phyloP scores from a whole-genome alignment of 2,113 vertebrate species.

The Pseudorasbora parva region DNA sequence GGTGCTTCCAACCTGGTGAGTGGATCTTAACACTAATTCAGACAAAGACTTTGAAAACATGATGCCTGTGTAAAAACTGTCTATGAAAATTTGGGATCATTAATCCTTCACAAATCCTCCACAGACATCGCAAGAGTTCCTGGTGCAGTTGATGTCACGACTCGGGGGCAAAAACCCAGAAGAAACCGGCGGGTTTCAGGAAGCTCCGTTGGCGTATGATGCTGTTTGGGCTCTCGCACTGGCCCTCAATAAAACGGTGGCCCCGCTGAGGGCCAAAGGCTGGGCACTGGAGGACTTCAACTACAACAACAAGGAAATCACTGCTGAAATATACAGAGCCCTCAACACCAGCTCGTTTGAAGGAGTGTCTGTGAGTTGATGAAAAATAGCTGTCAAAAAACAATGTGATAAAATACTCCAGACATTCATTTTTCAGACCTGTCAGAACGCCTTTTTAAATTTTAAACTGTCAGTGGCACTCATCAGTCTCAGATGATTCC shows the following conservation, averaged over 20 bases:
- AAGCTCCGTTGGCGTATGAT: slow-evolving; percentile 92
- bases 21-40: not conserved
- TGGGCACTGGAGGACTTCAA: slow-evolving; percentile 92
- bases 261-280: slow-evolving; percentile 82
- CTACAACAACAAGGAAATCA: slow-evolving; percentile 95
- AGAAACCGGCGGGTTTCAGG: slow-evolving; percentile 93
- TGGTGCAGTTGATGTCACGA: slow-evolving; percentile 87
- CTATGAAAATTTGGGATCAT: not conserved
- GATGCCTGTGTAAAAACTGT: not conserved
- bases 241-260: slow-evolving; percentile 92
- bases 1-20: slow-evolving; percentile 93
- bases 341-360: slow-evolving; percentile 97
- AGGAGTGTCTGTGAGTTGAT: slow-evolving; percentile 71
- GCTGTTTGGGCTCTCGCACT: slow-evolving; percentile 94
- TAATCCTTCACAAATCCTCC: not conserved
- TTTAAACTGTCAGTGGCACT: not conserved
- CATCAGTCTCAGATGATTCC: not conserved
- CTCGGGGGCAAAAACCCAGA: slow-evolving; percentile 89
- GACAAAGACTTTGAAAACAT: not conserved
- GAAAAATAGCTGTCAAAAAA: not conserved
- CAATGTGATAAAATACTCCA: not conserved
- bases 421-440: not conserved
- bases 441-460: not conserved
- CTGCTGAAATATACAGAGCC: slow-evolving; percentile 90
- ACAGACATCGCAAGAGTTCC: slow-evolving; percentile 93